phyloP scores from a whole-genome alignment of 2,888 invertebrate species.

The Sialis lutaria region DNA sequence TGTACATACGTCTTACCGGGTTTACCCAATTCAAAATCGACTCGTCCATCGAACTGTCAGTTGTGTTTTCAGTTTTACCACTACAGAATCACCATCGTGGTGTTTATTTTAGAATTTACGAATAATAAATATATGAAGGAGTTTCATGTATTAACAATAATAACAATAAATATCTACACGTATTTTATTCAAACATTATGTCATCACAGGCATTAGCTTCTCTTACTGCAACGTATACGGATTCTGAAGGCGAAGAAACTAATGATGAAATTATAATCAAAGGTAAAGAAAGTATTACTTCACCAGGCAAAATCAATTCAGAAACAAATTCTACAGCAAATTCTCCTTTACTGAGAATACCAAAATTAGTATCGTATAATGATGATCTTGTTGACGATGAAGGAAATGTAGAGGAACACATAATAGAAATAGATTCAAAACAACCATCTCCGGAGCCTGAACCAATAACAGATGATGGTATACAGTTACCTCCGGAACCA shows the following conservation, averaged over 20 bases:
- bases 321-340: conserved; percentile 24
- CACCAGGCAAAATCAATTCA: conserved; percentile 22
- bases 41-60: no score
- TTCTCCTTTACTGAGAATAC: conserved; percentile 18
- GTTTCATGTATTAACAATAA: no score
- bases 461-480: conserved; percentile 31
- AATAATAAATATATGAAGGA: no score
- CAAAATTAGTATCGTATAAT: conserved; percentile 30
- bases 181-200: no score
- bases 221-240: conserved; percentile 77
- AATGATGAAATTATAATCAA: conserved; percentile 32
- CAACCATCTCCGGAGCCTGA: conserved; percentile 12
- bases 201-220: conserved; percentile 56
- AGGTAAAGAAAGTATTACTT: conserved; percentile 18
- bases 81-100: no score
- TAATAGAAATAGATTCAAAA: neutral
- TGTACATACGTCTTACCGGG: no score
- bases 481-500: conserved; percentile 67
- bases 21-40: no score
- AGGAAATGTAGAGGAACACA: conserved; percentile 26
- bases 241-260: conserved; percentile 79
- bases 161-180: no score
- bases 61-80: no score
- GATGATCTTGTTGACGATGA: conserved; percentile 53
- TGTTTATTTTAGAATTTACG: no score